Base-by-base conservation (phyloP, 2,888 invertebrate species). In the Oegoconia quadripuncta region DNA sequence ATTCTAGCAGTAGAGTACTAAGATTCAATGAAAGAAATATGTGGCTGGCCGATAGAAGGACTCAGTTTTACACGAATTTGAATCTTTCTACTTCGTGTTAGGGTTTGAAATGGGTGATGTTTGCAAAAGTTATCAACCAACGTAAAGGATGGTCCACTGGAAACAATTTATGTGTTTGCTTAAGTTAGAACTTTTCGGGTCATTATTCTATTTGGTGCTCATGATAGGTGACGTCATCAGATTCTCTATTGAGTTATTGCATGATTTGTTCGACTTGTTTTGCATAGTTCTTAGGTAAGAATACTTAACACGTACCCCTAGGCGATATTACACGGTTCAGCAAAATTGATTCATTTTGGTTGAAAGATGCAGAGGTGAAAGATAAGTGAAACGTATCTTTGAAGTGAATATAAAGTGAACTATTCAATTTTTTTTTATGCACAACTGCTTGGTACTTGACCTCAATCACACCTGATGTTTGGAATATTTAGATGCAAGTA, bases 111-210 rank as follows among this genome's bases (percentile, higher is more conserved):
- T 50, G 25, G n/a, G 39, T 25, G 42, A 37, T 53, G 14, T 32
- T 11, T 5, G 30, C 17, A 30, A 53, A 59, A 64, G 59, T 64
- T 70, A 68, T 64, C 60, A 57, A 59, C 41, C 48, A 42, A 47
- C 53, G n/a, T 58, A 61, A 71, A 69, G 66, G 65, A 72, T 74
- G 67, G 65, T 68, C 62, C 55, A 59, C 65, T 59, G 58, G 55
- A 67, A 70, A 74, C 68, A 77, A 77, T 78, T 78, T 79, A 78
- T 79, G 73, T 78, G 77, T 75, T 78, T 76, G 69, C 63, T 63
- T 62, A 71, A 73, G 64, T 72, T 64, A 53, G 59, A 69, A 71
- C 59, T 72, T 77, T 73, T 71, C 37, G 63, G 64, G 62, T 65
- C 74, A 72, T 73, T 76, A 73, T 74, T 75, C 71, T 73, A 70